Conservation (phyloP, 2,797 vertebrate species). For the Cryptoprocta ferox region DNA sequence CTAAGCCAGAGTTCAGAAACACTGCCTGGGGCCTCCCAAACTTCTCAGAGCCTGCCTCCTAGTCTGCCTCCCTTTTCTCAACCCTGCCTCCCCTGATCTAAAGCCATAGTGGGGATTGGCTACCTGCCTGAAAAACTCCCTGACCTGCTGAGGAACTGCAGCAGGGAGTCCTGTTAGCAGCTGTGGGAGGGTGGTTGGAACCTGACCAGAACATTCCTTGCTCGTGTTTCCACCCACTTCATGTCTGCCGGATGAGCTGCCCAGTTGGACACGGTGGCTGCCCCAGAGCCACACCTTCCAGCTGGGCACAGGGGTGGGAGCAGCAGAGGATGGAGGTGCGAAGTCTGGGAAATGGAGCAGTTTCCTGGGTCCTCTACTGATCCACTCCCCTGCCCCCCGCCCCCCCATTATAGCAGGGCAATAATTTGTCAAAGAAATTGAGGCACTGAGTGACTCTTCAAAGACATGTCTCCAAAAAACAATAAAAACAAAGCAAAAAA, state of each 20-base stretch:
- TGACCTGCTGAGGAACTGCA: background rate
- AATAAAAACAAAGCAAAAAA: background rate
- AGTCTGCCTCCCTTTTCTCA: background rate
- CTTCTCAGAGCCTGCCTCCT: background rate
- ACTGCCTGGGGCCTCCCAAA: background rate
- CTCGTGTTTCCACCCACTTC: conserved; percentile 53
- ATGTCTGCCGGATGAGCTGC: conserved; percentile 1
- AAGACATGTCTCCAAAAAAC: background rate
- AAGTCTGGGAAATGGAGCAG: background rate
- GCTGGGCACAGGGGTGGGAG: background rate
- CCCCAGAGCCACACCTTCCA: background rate
- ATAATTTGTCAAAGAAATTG: background rate
- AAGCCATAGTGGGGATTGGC: conserved; percentile 19
- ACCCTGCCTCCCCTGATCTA: background rate
- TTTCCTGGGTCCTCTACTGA: background rate
- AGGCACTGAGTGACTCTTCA: background rate
- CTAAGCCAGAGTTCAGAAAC: background rate
- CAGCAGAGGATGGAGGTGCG: background rate
- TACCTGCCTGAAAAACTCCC: conserved; percentile 64
- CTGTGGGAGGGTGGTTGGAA: conserved; percentile 64
- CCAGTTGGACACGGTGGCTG: background rate
- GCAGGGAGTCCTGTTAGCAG: conserved; percentile 62
- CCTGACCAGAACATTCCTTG: conserved; percentile 61
- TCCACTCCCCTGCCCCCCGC: background rate
- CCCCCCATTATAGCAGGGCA: background rate